Evolutionary conservation across 1,140 invertebrate species (phyloP).

Genomic region (Pemphigus obesinymphae): DNA sequence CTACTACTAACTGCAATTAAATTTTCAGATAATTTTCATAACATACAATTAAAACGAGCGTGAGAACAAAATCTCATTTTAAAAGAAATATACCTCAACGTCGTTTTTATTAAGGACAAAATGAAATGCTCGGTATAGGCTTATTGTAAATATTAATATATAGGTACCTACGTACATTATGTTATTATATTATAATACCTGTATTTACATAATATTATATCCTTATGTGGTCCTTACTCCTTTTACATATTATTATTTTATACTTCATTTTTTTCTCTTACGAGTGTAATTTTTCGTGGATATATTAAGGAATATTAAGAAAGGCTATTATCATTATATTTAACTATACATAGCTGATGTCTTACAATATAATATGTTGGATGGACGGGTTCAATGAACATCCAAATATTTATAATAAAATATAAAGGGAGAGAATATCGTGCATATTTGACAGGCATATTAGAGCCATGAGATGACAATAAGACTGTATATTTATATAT

Average conservation of each 20-base stretch:
- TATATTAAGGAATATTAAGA: background rate
- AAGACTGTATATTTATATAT: too few species aligned
- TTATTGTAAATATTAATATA: background rate
- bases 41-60: too few species aligned
- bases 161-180: too few species aligned
- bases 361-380: background rate
- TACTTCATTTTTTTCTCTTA: too few species aligned
- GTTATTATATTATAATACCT: background rate
- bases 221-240: too few species aligned
- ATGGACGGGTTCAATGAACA: background rate
- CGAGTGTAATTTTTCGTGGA: background rate
- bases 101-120: background rate
- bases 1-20: too few species aligned
- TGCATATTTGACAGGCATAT: background rate
- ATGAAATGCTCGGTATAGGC: background rate
- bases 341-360: background rate
- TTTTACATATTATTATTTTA: too few species aligned
- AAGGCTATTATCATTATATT: background rate
- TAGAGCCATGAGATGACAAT: background rate
- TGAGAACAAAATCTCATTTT: background rate
- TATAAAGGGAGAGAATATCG: background rate
- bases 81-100: background rate
- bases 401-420: constrained; percentile 13
- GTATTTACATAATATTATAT: background rate
- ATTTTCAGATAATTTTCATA: too few species aligned